Percentiles rank a stretch among this genome's conserved stretches.
phyloP scores from a whole-genome alignment of 2,797 vertebrate genomes.

The Tokudaia muenninki region DNA sequence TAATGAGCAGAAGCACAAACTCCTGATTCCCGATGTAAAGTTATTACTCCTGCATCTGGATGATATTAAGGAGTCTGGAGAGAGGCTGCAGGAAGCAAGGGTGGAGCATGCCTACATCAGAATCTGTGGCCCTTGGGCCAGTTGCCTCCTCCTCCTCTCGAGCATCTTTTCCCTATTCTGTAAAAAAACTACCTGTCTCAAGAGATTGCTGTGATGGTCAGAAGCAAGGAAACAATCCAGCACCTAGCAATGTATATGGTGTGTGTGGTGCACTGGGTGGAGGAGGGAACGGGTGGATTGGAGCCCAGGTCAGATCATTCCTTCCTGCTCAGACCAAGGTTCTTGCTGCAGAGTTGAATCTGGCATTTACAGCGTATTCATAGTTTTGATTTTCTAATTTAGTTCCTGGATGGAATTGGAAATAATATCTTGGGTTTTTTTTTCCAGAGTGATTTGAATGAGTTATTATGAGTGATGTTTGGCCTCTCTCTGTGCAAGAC shows the following conservation, averaged over 20 bases:
- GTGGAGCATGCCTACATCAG: fast-evolving
- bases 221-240: fast-evolving
- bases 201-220: not conserved
- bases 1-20: not conserved
- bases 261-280: too few relatives aligned
- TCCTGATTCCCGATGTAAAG: not conserved
- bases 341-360: not conserved
- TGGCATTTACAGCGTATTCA: not conserved
- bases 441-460: not conserved
- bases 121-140: not conserved
- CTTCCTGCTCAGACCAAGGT: not conserved
- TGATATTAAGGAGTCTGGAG: not conserved
- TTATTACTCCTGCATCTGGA: not conserved
- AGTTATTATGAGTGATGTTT: fast-evolving
- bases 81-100: not conserved
- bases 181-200: not conserved
- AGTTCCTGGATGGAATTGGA: not conserved
- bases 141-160: not conserved
- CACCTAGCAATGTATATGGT: not conserved
- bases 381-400: not conserved
- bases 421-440: not conserved
- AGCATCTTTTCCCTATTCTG: not conserved
- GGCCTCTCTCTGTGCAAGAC: too few relatives aligned
- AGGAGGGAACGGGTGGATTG: fast-evolving
- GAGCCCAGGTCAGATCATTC: not conserved